Evolutionary conservation across 2,797 vertebrate genomes (phyloP), one percentile per base, ranked within the genome.

Genomic region (Thalassophryne amazonica): DNA sequence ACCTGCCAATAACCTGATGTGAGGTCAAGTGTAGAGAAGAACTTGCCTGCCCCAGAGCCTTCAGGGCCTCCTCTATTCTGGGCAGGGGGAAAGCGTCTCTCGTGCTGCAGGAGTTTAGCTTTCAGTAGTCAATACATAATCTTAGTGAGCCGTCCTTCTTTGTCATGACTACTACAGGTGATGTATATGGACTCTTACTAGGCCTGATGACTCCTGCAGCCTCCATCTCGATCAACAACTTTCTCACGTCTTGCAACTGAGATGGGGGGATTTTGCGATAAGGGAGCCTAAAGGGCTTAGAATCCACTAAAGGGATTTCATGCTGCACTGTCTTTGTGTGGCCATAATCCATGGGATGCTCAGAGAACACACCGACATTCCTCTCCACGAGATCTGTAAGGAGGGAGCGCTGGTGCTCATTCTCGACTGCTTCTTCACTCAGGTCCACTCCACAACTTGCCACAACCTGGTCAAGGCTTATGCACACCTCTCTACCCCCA

Each of bases 71-170:
- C 36, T 80, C 69, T n/a, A 66, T 67, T 27, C 67, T 45, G 1
- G 65, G 56, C 1, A 75, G 23, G 0, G 61, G 71, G 5, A 76
- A 80, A 1, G 52, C 33, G 1, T 84, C 59, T 7, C 47, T 21
- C 1, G 34, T 69, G 18, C 59, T 70, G 22, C 38, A 77, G 11
- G 69, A 68, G 25, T 82, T 77, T 0, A 73, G 32, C n/a, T 72
- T 77, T 2, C 40, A 17, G 2, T 80, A 76, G 2, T 84, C 60
- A 0, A 76, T 31, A 6, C 59, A 76, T 0, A 76, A 6, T 14
- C 49, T 36, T 2, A 74, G 2, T 1, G 69, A 80, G 0, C 60
- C 42, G 27, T 72, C 56, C 21, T 76, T 81, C 27, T 84, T 81
- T 0, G 29, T 47, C 0, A 74, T 53, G 0, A 73, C 16, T 2